These are phyloP conservation scores for Choreutis nemorana DNA, from an alignment of 2,888 invertebrate genomes.

Conservation along the genomic window DNA sequence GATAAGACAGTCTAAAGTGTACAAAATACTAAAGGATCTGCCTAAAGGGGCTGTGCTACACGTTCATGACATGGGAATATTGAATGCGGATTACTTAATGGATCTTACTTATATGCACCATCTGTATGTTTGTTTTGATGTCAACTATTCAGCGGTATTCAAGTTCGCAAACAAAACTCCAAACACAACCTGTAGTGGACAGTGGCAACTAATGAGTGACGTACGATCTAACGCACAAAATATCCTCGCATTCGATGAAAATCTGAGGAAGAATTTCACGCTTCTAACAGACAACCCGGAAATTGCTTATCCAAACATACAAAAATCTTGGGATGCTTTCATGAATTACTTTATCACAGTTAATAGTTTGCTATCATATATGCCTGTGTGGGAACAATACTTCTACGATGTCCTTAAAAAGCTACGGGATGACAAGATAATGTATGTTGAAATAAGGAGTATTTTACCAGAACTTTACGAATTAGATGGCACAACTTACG, in stretches of 20 bases:
- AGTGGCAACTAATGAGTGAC: slow-evolving; percentile 57
- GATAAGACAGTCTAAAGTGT: slow-evolving; percentile 71
- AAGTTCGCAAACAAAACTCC: slow-evolving; percentile 32
- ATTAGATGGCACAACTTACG: slow-evolving; percentile 67
- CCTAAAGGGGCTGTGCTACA: slow-evolving; percentile 82
- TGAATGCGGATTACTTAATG: slow-evolving; percentile 69
- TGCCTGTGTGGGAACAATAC: slow-evolving; percentile 72
- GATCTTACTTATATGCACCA: slow-evolving; percentile 70
- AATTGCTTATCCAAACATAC: slow-evolving; percentile 51
- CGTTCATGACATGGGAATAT: slow-evolving; percentile 71
- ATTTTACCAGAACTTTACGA: slow-evolving; percentile 71
- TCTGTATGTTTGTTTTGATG: slow-evolving; percentile 60
- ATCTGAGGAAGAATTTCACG: slow-evolving; percentile 61
- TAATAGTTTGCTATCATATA: slow-evolving; percentile 63
- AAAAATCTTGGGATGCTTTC: slow-evolving; percentile 69
- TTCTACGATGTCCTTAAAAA: slow-evolving; percentile 70
- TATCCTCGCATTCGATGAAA: slow-evolving; percentile 50
- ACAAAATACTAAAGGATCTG: slow-evolving; percentile 70
- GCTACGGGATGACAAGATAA: slow-evolving; percentile 71
- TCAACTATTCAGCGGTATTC: slow-evolving; percentile 17
- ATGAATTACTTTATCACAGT: slow-evolving; percentile 61
- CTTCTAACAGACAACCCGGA: slow-evolving; percentile 58
- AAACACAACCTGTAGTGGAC: slow-evolving; percentile 17
- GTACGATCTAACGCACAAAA: slow-evolving; percentile 41
- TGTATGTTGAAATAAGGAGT: slow-evolving; percentile 76